Conservation (phyloP, 2,888 invertebrate genomes). For the Epiblema foenella region DNA sequence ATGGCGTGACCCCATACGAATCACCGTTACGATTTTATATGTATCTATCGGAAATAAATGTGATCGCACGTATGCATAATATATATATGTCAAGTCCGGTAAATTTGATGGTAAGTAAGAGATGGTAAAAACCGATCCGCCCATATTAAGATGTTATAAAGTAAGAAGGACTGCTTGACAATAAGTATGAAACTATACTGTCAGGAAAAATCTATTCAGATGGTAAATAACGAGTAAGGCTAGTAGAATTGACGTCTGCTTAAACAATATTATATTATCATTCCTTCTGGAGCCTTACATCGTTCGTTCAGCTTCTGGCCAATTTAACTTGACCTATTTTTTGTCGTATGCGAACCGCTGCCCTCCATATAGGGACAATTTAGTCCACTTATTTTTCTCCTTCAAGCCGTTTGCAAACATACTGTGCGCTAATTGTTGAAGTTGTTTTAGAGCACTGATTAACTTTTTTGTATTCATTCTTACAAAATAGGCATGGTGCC, state of each 20-base stretch:
- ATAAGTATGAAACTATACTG: too few species aligned
- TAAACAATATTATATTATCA: neutral
- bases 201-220: too few species aligned
- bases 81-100: too few species aligned
- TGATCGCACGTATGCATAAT: too few species aligned
- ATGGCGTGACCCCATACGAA: too few species aligned
- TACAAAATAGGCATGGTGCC: neutral
- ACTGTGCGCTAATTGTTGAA: neutral
- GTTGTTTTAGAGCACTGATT: neutral
- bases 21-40: too few species aligned
- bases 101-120: too few species aligned
- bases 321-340: slow-evolving; percentile 35
- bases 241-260: slow-evolving; percentile 4
- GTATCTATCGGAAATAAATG: too few species aligned
- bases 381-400: slow-evolving; percentile 5
- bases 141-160: too few species aligned
- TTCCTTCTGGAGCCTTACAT: slow-evolving; percentile 8
- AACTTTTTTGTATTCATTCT: neutral
- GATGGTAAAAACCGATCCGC: too few species aligned
- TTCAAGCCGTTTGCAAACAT: neutral
- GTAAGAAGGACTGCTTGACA: too few species aligned
- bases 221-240: neutral
- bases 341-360: slow-evolving; percentile 8
- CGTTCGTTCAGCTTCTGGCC: neutral
- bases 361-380: slow-evolving; percentile 15